Percentiles rank a stretch among this genome's conserved stretches.
Conservation (phyloP, 2,888 invertebrate species). For the Synanthedon tipuliformis region DNA sequence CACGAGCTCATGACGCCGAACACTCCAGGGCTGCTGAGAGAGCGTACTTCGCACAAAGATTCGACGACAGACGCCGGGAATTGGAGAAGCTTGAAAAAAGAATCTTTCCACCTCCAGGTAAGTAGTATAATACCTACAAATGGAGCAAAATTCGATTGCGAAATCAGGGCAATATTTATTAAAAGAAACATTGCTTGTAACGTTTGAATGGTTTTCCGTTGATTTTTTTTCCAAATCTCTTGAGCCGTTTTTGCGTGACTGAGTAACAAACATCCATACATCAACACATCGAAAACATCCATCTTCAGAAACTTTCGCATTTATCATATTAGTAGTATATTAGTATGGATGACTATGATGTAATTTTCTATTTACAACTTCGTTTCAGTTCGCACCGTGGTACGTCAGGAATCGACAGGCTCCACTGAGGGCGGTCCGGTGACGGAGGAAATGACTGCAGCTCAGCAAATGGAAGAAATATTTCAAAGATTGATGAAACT, state of each 20-base stretch:
- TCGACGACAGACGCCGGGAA: conserved; percentile 78
- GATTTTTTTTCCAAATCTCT: background rate
- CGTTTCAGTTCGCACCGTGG: conserved; percentile 42
- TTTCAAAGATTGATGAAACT: conserved; percentile 82
- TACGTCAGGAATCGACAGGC: conserved; percentile 71
- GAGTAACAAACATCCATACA: too few species aligned
- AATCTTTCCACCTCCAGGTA: conserved; percentile 74
- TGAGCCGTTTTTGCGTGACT: too few species aligned
- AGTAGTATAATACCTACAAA: too few species aligned
- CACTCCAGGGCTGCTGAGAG: conserved; percentile 75
- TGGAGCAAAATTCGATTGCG: too few species aligned
- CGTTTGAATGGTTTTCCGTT: background rate
- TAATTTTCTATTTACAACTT: background rate
- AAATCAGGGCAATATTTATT: too few species aligned
- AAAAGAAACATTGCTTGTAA: too few species aligned
- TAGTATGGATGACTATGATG: background rate
- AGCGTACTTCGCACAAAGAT: conserved; percentile 74
- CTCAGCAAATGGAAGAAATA: conserved; percentile 71
- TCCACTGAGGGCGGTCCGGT: conserved; percentile 58
- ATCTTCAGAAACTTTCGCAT: too few species aligned
- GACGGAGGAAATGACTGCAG: conserved; percentile 45
- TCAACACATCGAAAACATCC: too few species aligned
- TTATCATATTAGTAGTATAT: too few species aligned
- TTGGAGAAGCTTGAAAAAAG: conserved; percentile 82
- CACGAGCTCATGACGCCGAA: conserved; percentile 75